Conservation (phyloP, 2,113 vertebrate genomes). For the Trichechus manatus region DNA sequence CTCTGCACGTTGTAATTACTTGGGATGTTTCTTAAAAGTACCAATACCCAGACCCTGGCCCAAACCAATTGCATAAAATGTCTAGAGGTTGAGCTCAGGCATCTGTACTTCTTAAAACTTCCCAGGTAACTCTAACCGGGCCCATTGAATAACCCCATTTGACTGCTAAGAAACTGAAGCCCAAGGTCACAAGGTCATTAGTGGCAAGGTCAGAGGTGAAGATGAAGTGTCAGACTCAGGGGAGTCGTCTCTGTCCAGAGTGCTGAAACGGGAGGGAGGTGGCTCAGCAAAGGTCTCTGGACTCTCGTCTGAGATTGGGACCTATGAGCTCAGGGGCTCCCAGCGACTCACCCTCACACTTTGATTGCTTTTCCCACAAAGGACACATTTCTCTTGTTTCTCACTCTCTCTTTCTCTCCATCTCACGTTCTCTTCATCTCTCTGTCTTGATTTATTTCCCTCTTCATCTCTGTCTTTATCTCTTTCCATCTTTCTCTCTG, state of each 20-base stretch:
- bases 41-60: too few species aligned
- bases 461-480: too few species aligned
- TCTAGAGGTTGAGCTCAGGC: not conserved
- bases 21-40: not conserved
- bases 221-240: fast-evolving
- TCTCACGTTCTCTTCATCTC: not conserved
- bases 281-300: too few species aligned
- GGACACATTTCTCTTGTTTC: not conserved
- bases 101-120: not conserved
- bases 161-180: not conserved
- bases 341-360: too few species aligned
- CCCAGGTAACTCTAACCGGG: not conserved
- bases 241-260: slow-evolving; percentile 51
- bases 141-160: not conserved
- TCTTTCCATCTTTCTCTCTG: not conserved
- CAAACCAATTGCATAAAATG: not conserved
- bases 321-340: fast-evolving
- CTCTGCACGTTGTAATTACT: not conserved
- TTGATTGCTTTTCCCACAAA: not conserved
- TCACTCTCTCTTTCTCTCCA: not conserved
- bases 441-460: not conserved
- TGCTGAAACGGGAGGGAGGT: not conserved
- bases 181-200: not conserved
- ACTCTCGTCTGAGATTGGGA: fast-evolving
- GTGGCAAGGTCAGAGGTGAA: not conserved